These are phyloP conservation scores for Osmerus mordax DNA, from an alignment of 2,113 vertebrate species.

Conservation along the genomic window DNA sequence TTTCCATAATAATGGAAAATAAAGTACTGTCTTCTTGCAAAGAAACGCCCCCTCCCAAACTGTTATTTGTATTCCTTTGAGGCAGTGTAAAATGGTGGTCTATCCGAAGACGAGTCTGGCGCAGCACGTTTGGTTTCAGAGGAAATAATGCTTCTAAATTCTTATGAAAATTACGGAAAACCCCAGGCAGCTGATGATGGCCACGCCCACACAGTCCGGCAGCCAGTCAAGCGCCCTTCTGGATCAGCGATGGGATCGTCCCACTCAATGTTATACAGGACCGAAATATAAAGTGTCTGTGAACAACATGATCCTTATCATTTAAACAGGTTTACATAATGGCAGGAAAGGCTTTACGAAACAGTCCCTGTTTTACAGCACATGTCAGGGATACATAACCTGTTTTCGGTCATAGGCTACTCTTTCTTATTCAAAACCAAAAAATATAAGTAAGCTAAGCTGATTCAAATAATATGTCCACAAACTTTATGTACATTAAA, in stretches of 20 bases:
- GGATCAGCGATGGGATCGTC: slow-evolving; percentile 53
- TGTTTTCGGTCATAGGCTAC: no score
- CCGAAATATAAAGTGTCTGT: no score
- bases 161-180: slow-evolving; percentile 64
- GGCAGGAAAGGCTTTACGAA: no score
- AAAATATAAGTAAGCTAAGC: no score
- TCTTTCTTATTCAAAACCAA: no score
- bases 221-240: slow-evolving; percentile 48
- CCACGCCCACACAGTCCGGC: slow-evolving; percentile 54
- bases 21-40: not conserved
- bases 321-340: no score
- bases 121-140: slow-evolving; percentile 28
- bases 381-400: no score
- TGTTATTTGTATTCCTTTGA: slow-evolving; percentile 33
- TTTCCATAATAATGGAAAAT: slow-evolving; percentile 69
- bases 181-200: slow-evolving; percentile 38
- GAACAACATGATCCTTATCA: no score
- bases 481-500: no score
- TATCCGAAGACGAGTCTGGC: slow-evolving; percentile 31
- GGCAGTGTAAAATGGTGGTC: slow-evolving; percentile 48
- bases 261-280: slow-evolving; percentile 57
- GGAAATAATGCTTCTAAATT: slow-evolving; percentile 62
- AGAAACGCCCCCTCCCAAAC: slow-evolving; percentile 27
- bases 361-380: no score
- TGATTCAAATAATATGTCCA: no score